phyloP scores from a whole-genome alignment of 2,888 invertebrate genomes.

The Caenorhabditis auriculariae region DNA sequence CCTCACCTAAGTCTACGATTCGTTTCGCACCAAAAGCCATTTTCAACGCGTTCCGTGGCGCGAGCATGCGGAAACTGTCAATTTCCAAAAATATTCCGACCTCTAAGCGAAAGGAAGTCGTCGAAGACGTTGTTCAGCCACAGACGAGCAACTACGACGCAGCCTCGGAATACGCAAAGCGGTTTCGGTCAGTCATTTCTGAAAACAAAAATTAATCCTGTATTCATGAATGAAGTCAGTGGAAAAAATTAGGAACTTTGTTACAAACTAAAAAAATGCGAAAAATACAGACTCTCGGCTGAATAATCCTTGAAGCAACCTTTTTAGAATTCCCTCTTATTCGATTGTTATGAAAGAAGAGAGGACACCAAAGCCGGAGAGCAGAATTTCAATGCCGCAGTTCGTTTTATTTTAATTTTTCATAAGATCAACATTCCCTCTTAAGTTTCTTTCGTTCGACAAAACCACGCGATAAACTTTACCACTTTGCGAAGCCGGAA shows the following conservation, averaged over 20 bases:
- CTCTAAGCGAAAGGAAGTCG: constrained; percentile 12
- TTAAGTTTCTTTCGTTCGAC: constrained; percentile 15
- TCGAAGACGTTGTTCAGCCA: constrained; percentile 11
- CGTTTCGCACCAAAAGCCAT: constrained; percentile 16
- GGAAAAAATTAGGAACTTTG: too few relatives aligned
- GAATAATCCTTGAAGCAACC: too few relatives aligned
- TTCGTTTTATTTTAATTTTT: neutral
- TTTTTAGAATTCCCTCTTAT: constrained; percentile 22
- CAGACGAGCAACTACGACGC: constrained; percentile 8
- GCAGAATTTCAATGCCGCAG: constrained; percentile 20
- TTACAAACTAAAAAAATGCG: neutral
- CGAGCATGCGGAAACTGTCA: constrained; percentile 20
- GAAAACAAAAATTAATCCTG: too few relatives aligned
- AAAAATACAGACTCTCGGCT: too few relatives aligned
- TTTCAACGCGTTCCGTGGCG: constrained; percentile 23
- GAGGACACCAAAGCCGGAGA: constrained; percentile 14
- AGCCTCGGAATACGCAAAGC: constrained; percentile 23
- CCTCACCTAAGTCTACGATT: too few relatives aligned
- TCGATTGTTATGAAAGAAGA: constrained; percentile 26
- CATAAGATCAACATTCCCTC: neutral
- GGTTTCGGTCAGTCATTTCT: constrained; percentile 7
- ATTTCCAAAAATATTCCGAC: constrained; percentile 15
- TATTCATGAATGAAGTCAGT: too few relatives aligned
- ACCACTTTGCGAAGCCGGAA: constrained; percentile 11
- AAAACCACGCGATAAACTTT: constrained; percentile 12